Conservation (phyloP, 2,888 invertebrate species). For the Nowickia ferox region DNA sequence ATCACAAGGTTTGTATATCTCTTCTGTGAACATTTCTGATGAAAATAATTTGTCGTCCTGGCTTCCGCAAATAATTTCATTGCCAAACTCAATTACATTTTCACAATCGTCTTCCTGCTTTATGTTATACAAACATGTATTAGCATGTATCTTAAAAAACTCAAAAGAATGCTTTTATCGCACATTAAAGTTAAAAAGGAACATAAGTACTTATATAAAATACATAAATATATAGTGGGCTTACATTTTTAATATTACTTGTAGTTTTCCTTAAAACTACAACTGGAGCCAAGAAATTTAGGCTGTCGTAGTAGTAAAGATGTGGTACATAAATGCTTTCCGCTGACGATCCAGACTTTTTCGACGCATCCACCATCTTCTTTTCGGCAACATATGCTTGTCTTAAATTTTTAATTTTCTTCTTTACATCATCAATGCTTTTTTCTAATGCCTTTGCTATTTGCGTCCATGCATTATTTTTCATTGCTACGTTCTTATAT, state of each 20-base stretch:
- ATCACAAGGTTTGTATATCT: not conserved
- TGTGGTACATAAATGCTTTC: not conserved
- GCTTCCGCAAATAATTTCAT: not conserved
- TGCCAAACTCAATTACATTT: not conserved
- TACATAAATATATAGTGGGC: too few species aligned
- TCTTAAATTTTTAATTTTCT: not conserved
- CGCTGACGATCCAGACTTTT: constrained; percentile 3
- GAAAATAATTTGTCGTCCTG: not conserved
- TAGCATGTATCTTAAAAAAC: too few species aligned
- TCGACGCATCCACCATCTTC: not conserved
- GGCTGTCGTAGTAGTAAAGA: not conserved
- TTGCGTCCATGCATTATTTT: not conserved
- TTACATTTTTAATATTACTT: not conserved
- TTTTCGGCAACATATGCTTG: too few species aligned
- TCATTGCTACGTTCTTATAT: not conserved
- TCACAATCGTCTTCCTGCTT: not conserved
- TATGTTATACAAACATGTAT: too few species aligned
- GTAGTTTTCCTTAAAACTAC: not conserved
- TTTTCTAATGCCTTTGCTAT: not conserved
- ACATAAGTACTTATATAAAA: not conserved
- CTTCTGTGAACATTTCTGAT: not conserved
- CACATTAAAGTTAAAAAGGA: not conserved
- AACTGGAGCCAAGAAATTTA: not conserved
- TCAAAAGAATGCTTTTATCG: not conserved
- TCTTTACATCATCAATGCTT: not conserved